Evolutionary conservation across 2,888 invertebrate genomes (phyloP).

Genomic region (Lasioglossum villosulum): DNA sequence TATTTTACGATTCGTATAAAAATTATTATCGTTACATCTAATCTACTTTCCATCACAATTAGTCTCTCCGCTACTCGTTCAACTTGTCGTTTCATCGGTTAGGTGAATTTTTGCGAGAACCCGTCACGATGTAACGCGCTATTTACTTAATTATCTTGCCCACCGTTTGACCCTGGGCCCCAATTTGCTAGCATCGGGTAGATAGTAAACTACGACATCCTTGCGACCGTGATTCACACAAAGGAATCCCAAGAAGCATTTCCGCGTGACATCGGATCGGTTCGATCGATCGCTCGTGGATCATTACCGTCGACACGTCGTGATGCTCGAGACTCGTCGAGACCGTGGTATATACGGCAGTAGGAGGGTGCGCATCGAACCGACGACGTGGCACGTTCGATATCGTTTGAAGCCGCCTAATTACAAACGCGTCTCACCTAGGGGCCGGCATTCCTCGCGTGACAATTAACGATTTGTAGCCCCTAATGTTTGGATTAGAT

Average conservation of each 20-base stretch:
- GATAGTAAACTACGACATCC: conserved; percentile 41
- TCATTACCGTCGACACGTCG: conserved; percentile 70
- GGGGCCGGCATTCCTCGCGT: conserved; percentile 75
- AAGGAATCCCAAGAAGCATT: conserved; percentile 64
- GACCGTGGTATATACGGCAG: conserved; percentile 45
- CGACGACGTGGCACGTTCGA: conserved; percentile 66
- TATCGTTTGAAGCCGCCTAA: conserved; percentile 72
- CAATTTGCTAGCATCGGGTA: conserved; percentile 50
- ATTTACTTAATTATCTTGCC: conserved; percentile 45
- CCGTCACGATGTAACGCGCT: conserved; percentile 1
- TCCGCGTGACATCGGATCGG: conserved; percentile 64
- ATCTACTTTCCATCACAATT: neutral
- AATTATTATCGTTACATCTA: neutral
- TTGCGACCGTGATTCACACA: conserved; percentile 54
- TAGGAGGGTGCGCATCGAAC: conserved; percentile 59
- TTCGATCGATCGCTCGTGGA: conserved; percentile 68
- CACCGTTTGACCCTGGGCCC: conserved; percentile 21
- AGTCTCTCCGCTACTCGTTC: neutral
- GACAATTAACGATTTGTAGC: conserved; percentile 82
- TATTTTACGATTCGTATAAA: too few relatives aligned
- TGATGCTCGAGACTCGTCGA: conserved; percentile 61
- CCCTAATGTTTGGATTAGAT: conserved; percentile 79
- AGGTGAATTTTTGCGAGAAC: neutral
- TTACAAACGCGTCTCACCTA: conserved; percentile 72
- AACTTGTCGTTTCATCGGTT: neutral